These are phyloP conservation scores for Mirounga angustirostris DNA, from an alignment of 2,113 vertebrate genomes.

Conservation along the genomic window DNA sequence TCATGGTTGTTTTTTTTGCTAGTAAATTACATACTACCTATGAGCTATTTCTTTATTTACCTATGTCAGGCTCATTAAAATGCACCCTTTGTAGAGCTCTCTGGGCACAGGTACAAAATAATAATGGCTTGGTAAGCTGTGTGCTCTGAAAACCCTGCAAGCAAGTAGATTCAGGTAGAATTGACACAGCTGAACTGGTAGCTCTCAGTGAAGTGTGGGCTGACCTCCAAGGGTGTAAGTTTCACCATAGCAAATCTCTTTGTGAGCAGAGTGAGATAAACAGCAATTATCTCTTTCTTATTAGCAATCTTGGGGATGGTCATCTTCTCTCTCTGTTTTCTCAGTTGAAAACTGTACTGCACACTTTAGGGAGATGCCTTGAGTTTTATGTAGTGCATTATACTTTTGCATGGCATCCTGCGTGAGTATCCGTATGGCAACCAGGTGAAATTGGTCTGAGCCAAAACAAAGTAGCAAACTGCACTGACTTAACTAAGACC, in stretches of 20 bases:
- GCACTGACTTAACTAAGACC: background rate
- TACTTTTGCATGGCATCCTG: background rate
- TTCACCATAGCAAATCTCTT: conserved; percentile 76
- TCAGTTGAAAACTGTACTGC: conserved; percentile 35
- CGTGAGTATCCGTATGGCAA: background rate
- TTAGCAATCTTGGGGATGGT: conserved; percentile 64
- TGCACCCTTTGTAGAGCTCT: conserved; percentile 56
- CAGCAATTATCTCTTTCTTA: conserved; percentile 77
- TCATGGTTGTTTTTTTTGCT: conserved; percentile 43
- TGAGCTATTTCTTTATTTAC: conserved; percentile 76
- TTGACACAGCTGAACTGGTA: conserved; percentile 78
- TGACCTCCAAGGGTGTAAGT: conserved; percentile 79
- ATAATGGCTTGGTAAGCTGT: conserved; percentile 76
- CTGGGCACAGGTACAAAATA: conserved; percentile 75
- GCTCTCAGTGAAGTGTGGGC: conserved; percentile 75
- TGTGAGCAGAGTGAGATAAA: conserved; percentile 82
- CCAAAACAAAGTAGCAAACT: background rate
- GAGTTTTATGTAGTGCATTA: background rate
- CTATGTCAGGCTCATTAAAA: conserved; percentile 71
- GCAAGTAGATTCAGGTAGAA: conserved; percentile 76
- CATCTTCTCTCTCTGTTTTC: conserved; percentile 74
- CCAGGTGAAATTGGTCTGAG: background rate
- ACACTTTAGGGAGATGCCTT: background rate
- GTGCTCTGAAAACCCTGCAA: conserved; percentile 78
- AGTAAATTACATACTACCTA: conserved; percentile 67